phyloP scores from a whole-genome alignment of 2,113 vertebrate species.

The Asarcornis scutulata region DNA sequence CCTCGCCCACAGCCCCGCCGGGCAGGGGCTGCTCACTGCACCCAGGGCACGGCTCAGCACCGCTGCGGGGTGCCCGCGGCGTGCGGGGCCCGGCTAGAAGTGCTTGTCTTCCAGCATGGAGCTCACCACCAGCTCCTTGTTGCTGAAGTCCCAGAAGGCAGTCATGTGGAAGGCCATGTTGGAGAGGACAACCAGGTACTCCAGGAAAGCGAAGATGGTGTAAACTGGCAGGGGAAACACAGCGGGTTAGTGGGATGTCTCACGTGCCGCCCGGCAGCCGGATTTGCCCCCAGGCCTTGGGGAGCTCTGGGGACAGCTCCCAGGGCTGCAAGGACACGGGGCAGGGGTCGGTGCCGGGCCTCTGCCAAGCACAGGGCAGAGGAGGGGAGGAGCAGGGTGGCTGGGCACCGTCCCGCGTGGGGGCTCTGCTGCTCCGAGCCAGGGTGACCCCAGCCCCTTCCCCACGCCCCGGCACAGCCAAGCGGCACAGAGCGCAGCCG shows the following conservation, averaged over 20 bases:
- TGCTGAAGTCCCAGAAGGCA: constrained; percentile 93
- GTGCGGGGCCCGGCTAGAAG: constrained; percentile 74
- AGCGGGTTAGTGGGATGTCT: neutral
- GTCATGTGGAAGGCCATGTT: constrained; percentile 99
- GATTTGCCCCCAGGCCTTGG: rapidly evolving
- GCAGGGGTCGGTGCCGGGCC: too few species aligned
- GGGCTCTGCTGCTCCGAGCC: too few species aligned
- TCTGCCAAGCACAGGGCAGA: too few species aligned
- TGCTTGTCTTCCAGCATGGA: constrained; percentile 87
- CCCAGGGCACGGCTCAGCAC: too few species aligned
- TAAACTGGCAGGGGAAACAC: constrained; percentile 78
- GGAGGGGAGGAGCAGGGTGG: neutral
- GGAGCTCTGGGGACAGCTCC: too few species aligned
- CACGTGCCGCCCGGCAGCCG: neutral
- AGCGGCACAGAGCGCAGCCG: rapidly evolving
- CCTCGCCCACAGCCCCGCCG: neutral
- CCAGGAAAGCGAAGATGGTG: constrained; percentile 92
- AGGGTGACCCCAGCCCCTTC: neutral
- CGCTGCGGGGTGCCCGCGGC: too few species aligned
- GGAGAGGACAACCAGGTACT: constrained; percentile 93
- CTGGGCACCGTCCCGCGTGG: rapidly evolving
- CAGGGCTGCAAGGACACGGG: rapidly evolving
- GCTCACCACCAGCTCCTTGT: constrained; percentile 87
- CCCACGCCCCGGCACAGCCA: rapidly evolving
- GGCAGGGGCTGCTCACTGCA: too few species aligned